Conservation (phyloP, 2,888 invertebrate species). For the Oscheius sp. region DNA sequence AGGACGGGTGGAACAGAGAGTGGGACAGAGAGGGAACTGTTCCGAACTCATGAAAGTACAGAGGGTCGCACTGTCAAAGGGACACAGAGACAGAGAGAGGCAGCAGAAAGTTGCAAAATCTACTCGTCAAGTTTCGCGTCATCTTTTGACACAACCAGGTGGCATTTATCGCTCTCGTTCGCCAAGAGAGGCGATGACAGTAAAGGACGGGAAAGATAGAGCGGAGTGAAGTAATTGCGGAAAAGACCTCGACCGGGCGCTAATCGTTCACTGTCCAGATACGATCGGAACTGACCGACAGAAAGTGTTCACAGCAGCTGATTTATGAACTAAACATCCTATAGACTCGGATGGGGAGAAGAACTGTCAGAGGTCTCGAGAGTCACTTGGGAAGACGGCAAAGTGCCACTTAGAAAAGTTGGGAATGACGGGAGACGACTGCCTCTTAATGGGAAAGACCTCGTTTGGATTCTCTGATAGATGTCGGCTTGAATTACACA, state of each 20-base stretch:
- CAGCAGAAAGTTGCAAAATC: too few species aligned
- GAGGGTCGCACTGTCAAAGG: too few species aligned
- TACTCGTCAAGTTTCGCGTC: too few species aligned
- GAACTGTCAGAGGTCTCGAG: not conserved
- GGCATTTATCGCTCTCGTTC: not conserved
- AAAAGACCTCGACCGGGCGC: conserved; percentile 33
- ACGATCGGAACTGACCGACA: conserved; percentile 22
- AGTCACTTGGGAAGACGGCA: conserved; percentile 7
- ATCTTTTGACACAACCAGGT: too few species aligned
- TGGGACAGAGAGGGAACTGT: too few species aligned
- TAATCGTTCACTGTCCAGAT: conserved; percentile 22
- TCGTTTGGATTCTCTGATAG: too few species aligned
- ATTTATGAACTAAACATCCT: conserved; percentile 7
- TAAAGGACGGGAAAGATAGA: conserved; percentile 5
- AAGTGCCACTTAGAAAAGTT: conserved; percentile 6
- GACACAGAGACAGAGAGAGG: too few species aligned
- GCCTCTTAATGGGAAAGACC: not conserved
- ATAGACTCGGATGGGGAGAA: not conserved
- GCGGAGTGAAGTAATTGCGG: conserved; percentile 19
- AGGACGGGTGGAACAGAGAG: too few species aligned
- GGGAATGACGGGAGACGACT: conserved; percentile 2
- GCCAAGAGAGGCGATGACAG: not conserved
- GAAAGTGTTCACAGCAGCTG: conserved; percentile 6
- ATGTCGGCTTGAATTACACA: too few species aligned
- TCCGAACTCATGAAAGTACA: too few species aligned